Evolutionary conservation across 2,113 vertebrate species (phyloP).

Genomic region (Odocoileus hemionus): DNA sequence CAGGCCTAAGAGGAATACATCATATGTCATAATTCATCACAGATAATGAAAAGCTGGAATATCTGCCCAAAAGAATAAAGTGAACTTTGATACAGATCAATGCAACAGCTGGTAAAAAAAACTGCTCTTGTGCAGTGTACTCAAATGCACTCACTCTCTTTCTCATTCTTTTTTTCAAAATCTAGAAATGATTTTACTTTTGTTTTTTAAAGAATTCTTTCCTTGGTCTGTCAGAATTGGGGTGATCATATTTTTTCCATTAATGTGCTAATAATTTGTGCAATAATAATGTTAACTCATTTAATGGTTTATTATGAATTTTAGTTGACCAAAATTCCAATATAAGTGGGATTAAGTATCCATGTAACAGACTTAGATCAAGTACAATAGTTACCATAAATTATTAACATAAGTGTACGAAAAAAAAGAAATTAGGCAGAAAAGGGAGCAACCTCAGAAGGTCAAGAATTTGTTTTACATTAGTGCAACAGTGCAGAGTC

Average conservation of each 20-base stretch:
- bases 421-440: conserved; percentile 34
- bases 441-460: neutral
- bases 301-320: neutral
- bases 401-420: neutral
- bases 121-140: neutral
- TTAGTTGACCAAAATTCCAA: conserved; percentile 21
- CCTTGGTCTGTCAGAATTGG: neutral
- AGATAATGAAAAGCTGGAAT: neutral
- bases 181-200: neutral
- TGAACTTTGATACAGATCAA: conserved; percentile 11
- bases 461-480: neutral
- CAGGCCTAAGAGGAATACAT: neutral
- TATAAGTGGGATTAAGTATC: neutral
- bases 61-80: neutral
- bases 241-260: neutral
- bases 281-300: neutral
- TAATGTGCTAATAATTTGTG: conserved; percentile 1
- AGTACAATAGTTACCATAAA: neutral
- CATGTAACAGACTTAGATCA: neutral
- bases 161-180: neutral
- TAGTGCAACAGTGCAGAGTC: neutral
- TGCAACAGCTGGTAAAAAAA: conserved; percentile 32
- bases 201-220: conserved; percentile 14
- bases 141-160: neutral
- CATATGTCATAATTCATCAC: neutral